Evolutionary conservation across 2,797 vertebrate species (phyloP).

Genomic region (Euphonia xanthogaster): DNA sequence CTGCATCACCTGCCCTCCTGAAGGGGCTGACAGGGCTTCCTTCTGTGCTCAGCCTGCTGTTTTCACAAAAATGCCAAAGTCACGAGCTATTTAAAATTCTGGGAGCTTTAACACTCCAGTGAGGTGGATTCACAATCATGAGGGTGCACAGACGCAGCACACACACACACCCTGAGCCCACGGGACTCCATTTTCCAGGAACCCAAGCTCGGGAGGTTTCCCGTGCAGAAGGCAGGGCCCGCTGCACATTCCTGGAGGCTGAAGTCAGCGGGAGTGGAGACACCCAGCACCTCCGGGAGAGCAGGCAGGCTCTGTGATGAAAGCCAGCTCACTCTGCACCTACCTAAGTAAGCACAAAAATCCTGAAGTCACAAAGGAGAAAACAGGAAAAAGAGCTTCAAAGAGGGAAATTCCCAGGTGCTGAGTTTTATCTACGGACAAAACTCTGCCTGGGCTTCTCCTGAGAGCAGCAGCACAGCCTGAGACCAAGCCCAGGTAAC

Average conservation of each 20-base stretch:
- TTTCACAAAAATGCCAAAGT: neutral
- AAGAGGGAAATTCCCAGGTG: conserved; percentile 10
- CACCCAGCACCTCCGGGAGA: neutral
- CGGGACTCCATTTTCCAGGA: neutral
- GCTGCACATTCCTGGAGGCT: neutral
- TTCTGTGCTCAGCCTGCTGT: neutral
- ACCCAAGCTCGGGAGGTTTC: neutral
- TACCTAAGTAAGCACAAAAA: neutral
- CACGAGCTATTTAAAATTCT: neutral
- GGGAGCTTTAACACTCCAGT: accelerated
- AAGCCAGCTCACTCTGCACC: neutral
- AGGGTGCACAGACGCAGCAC: neutral
- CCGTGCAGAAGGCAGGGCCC: neutral
- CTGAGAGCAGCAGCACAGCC: neutral
- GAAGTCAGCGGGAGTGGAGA: neutral
- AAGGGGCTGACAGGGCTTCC: neutral
- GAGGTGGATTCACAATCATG: accelerated
- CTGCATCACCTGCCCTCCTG: neutral
- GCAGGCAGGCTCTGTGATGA: neutral
- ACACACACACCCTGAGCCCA: accelerated
- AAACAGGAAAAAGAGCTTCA: neutral
- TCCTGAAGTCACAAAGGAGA: neutral
- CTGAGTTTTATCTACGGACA: neutral
- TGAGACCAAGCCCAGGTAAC: accelerated
- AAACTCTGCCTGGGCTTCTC: neutral